Base-by-base conservation (phyloP, 2,888 invertebrate genomes). In the Archips xylosteana region DNA sequence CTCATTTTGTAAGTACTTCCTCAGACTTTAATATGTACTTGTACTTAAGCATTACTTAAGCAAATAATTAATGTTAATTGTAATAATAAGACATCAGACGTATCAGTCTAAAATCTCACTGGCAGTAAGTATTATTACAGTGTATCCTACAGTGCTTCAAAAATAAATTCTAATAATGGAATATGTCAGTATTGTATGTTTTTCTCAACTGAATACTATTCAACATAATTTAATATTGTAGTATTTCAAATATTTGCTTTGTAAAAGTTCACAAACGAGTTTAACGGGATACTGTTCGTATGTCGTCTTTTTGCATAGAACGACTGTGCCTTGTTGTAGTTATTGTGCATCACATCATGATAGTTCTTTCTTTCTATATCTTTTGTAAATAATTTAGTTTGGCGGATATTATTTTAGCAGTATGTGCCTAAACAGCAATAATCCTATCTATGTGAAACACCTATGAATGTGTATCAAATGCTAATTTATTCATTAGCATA, bases 271-370 rank as follows among this genome's bases (percentile, higher is more conserved):
- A 23, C 23, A 23, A 23, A 23, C 23, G 6, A 39, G 39, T 23
- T 51, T 51, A 23, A 6, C 15, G 15, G 51, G 8, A 4, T 36
- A 23, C 51, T 51, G 4, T 51, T 15, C 23, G 15, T 23, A 23
- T 15, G 9, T 23, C 13, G 15, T 54, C 9, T 5, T n/a, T 51
- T 51, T 15, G 3, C 8, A 8, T n/a, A 2, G 51, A 51, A 15
- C 51, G 51, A 51, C 51, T 2, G 54, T 54, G 54, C 54, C 54
- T 54, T n/a, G n/a, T n/a, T n/a, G n/a, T n/a, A n/a, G n/a, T n/a
- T 54, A 54, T 54, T 9, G 54, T 54, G 54, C 15, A 57, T 32
- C 23, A 32, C 12, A 9, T 3, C 3, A 57, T 57, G 2, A 32
- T 5, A 57, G 32, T 32, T n/a, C n/a, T n/a, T n/a, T n/a, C n/a